phyloP scores from a whole-genome alignment of 2,113 vertebrate genomes.

The Sylvietta virens region DNA sequence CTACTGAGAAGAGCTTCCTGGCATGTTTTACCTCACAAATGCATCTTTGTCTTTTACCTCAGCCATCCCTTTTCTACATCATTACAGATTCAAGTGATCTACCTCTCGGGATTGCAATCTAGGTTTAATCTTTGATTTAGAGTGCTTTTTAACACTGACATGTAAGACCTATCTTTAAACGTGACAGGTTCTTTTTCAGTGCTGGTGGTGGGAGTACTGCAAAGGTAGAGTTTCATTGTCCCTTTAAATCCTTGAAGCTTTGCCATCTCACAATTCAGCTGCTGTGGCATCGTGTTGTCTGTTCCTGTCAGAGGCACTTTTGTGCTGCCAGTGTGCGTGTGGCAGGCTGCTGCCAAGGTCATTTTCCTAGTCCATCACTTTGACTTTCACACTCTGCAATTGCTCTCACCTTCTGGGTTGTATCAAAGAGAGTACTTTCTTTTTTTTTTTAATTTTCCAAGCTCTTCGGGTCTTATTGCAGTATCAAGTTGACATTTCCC shows the following conservation, averaged over 20 bases:
- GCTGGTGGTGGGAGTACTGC: background rate
- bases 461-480: background rate
- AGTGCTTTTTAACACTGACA: background rate
- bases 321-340: background rate
- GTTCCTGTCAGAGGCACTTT: constrained; percentile 8
- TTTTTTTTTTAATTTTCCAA: background rate
- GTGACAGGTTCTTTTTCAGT: background rate
- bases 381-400: background rate
- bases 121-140: background rate
- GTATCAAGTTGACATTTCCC: background rate
- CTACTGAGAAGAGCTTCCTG: background rate
- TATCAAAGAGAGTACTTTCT: background rate
- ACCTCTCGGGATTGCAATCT: background rate
- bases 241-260: background rate
- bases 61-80: background rate
- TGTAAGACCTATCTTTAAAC: background rate
- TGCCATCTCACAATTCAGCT: background rate
- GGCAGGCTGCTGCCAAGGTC: background rate
- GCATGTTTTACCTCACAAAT: background rate
- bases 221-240: background rate
- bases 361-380: constrained; percentile 2
- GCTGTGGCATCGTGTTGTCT: background rate
- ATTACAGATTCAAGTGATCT: background rate
- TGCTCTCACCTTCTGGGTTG: background rate
- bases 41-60: background rate